phyloP scores from a whole-genome alignment of 2,888 invertebrate species.

The Morpho helenor region DNA sequence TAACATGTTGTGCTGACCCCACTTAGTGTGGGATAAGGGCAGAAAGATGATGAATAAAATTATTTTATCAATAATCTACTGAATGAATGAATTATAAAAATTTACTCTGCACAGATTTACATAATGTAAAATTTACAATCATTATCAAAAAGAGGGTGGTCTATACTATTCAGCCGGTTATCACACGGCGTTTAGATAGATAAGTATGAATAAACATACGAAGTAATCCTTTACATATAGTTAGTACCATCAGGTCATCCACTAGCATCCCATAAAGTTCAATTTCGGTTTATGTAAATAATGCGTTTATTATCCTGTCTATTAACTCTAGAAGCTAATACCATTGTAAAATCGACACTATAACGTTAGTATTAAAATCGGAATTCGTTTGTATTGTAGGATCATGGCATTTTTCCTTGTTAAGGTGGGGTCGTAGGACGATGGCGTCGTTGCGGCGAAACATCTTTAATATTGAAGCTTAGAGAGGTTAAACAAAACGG shows the following conservation, averaged over 20 bases:
- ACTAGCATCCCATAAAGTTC: conserved; percentile 42
- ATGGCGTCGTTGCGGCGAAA: conserved; percentile 47
- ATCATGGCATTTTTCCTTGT: conserved; percentile 38
- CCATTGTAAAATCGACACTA: conserved; percentile 28
- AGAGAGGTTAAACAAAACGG: conserved; percentile 42
- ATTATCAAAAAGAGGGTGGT: no score
- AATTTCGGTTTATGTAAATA: conserved; percentile 42
- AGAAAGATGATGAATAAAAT: no score
- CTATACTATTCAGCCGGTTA: no score
- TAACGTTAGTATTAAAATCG: conserved; percentile 39
- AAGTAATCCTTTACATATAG: no score
- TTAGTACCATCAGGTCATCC: conserved; percentile 4
- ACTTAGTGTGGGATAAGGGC: no score
- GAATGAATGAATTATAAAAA: no score
- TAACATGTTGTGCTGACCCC: no score
- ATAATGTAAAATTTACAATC: no score
- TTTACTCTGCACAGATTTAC: no score
- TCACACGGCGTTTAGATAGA: no score
- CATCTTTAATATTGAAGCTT: conserved; percentile 56
- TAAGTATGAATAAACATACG: no score
- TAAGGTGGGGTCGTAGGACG: conserved; percentile 32
- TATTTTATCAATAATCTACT: no score
- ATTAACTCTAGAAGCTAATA: conserved; percentile 3
- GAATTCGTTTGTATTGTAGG: conserved; percentile 39
- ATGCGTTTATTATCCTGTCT: conserved; percentile 29